Evolutionary conservation across 2,888 invertebrate species (phyloP), one percentile per base, ranked within the genome.

Genomic region (Andricus quercusramuli): DNA sequence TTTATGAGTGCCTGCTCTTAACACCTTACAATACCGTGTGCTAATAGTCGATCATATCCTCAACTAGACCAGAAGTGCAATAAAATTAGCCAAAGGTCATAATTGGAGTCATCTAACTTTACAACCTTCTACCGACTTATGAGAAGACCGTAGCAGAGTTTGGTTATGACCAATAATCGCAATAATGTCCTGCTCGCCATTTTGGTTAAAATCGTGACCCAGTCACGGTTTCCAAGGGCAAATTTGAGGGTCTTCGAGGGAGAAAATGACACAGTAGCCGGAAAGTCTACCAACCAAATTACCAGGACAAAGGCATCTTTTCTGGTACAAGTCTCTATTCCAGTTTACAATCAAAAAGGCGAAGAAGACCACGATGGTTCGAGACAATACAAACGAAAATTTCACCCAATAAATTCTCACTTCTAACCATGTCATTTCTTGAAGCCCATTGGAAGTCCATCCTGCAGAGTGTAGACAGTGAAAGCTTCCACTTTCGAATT

Each of bases 401-500:
- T 82, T 79, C 78, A 74, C 82, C 67, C 83, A 82, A 83, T 83
- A 83, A 83, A 80, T 83, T 82, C 65, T 70, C 37, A 4, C 67
- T 22, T 22, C 29, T 25, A 41, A 66, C 29, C 44, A 78, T 32
- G 65, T 78, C 51, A 64, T 78, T 78, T 78, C 56, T 25, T 29
- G 67, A 68, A 62, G 74, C 74, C 74, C 51, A 29, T n/a, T 37
- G 8, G 37, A 8, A 37, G 37, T 9, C 37, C 11, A 29, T 64
- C 64, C 77, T 62, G 44, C 15, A 65, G n/a, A n/a, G n/a, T n/a
- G n/a, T n/a, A n/a, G 80, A 79, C 79, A 81, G 81, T 83, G 84
- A 77, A 82, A 79, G 64, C 82, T 80, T 80, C 76, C 64, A 82
- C 85, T 86, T 86, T 88, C 84, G 64, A 85, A 84, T 83, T 86